Evolutionary conservation across 2,113 vertebrate species (phyloP).

Genomic region (Poeciliopsis occidentalis): DNA sequence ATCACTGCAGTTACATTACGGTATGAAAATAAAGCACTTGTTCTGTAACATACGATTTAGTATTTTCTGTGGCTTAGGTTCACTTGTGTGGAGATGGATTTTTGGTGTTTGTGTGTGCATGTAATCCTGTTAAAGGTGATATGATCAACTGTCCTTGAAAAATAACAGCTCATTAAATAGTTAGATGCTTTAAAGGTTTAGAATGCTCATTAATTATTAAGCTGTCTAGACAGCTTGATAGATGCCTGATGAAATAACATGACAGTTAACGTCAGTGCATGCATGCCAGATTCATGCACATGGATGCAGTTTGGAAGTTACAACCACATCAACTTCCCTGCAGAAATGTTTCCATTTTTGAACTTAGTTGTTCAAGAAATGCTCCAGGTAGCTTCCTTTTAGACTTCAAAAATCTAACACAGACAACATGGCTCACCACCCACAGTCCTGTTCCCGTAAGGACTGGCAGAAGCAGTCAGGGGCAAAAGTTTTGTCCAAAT

Average conservation of each 20-base stretch:
- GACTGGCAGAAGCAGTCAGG: neutral
- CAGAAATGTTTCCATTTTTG: neutral
- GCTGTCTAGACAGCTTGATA: slow-evolving; percentile 73
- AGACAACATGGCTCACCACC: neutral
- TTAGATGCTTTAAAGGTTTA: slow-evolving; percentile 65
- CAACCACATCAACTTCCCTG: neutral
- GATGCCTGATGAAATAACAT: slow-evolving; percentile 62
- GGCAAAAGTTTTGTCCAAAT: neutral
- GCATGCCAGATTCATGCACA: slow-evolving; percentile 33
- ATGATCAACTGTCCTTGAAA: slow-evolving; percentile 43
- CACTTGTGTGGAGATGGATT: neutral
- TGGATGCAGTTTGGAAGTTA: slow-evolving; percentile 1
- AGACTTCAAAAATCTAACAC: too few relatives aligned
- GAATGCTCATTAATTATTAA: slow-evolving; percentile 72
- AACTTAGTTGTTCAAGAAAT: neutral
- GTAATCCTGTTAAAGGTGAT: neutral
- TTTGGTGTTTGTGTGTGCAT: neutral
- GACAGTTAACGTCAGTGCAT: slow-evolving; percentile 51
- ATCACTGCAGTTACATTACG: slow-evolving; percentile 94
- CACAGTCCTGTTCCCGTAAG: neutral
- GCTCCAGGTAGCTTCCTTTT: too few relatives aligned
- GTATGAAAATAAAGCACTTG: slow-evolving; percentile 97
- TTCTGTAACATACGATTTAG: slow-evolving; percentile 70
- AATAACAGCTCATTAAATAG: slow-evolving; percentile 69
- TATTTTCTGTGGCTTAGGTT: neutral